Conservation (phyloP, 2,113 vertebrate genomes). For the Echinops telfairi region DNA sequence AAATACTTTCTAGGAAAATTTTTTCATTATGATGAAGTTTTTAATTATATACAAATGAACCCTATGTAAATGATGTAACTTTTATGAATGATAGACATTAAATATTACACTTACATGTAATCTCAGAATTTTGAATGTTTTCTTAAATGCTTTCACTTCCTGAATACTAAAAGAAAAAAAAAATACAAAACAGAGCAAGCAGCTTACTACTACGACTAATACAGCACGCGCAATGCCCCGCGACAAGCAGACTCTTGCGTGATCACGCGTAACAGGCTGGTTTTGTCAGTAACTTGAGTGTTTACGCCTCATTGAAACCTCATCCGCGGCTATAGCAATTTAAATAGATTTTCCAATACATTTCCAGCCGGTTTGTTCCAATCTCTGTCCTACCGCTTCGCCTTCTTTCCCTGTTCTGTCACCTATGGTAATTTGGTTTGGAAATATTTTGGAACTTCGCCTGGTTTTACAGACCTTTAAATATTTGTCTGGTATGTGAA, state of each 20-base stretch:
- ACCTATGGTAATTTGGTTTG: slow-evolving; percentile 57
- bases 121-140: slow-evolving; percentile 88
- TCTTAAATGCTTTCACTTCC: slow-evolving; percentile 84
- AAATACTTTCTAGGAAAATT: slow-evolving; percentile 87
- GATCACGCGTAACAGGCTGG: slow-evolving; percentile 64
- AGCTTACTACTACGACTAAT: slow-evolving; percentile 42
- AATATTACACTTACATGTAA: slow-evolving; percentile 89
- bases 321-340: background rate
- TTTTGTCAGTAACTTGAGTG: slow-evolving; percentile 68
- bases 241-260: slow-evolving; percentile 69
- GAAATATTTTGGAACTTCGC: slow-evolving; percentile 72
- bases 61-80: slow-evolving; percentile 90
- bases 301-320: slow-evolving; percentile 79
- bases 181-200: background rate
- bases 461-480: slow-evolving; percentile 74
- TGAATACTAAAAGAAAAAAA: slow-evolving; percentile 76
- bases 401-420: slow-evolving; percentile 46
- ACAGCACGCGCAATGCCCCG: slow-evolving; percentile 35
- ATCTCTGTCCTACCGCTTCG: slow-evolving; percentile 2
- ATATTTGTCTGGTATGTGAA: slow-evolving; percentile 77
- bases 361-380: slow-evolving; percentile 54
- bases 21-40: slow-evolving; percentile 89
- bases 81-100: slow-evolving; percentile 90
- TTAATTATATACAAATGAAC: slow-evolving; percentile 90
- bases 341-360: slow-evolving; percentile 52